phyloP scores from a whole-genome alignment of 2,797 vertebrate genomes.

The Neostethus bicornis region DNA sequence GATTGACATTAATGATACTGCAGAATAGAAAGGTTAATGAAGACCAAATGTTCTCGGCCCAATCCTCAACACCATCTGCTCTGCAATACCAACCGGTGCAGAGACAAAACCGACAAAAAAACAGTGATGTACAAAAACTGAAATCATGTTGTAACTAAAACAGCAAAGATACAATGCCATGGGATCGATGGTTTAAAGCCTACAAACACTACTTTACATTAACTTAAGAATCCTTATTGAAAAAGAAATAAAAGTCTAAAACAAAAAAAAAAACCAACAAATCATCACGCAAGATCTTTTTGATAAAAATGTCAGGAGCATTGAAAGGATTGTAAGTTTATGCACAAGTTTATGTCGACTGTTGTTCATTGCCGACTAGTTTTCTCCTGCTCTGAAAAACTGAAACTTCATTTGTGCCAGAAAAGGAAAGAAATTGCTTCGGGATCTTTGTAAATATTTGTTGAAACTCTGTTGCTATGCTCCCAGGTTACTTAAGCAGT shows the following conservation, averaged over 20 bases:
- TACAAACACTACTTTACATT: too few species aligned
- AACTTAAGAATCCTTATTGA: background rate
- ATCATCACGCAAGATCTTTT: too few species aligned
- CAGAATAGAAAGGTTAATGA: conserved; percentile 80
- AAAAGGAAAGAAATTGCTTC: conserved; percentile 3
- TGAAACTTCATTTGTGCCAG: conserved; percentile 18
- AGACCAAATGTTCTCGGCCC: conserved; percentile 71
- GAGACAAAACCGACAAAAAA: conserved; percentile 6
- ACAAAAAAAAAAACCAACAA: too few species aligned
- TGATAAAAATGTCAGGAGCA: conserved; percentile 42
- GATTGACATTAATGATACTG: conserved; percentile 73
- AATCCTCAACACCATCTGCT: conserved; percentile 66
- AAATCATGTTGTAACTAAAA: too few species aligned
- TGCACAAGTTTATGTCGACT: background rate
- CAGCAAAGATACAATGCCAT: too few species aligned
- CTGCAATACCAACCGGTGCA: conserved; percentile 17
- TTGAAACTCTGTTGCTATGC: conserved; percentile 22
- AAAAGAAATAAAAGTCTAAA: background rate
- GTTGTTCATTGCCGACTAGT: conserved; percentile 12
- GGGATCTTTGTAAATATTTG: conserved; percentile 29
- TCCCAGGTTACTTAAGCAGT: conserved; percentile 42
- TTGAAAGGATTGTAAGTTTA: conserved; percentile 23
- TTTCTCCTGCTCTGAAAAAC: conserved; percentile 7
- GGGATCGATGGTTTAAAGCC: too few species aligned
- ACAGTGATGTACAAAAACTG: background rate